These are phyloP conservation scores for Cydia pomonella DNA, from an alignment of 1,140 invertebrate species.

Conservation along the genomic window DNA sequence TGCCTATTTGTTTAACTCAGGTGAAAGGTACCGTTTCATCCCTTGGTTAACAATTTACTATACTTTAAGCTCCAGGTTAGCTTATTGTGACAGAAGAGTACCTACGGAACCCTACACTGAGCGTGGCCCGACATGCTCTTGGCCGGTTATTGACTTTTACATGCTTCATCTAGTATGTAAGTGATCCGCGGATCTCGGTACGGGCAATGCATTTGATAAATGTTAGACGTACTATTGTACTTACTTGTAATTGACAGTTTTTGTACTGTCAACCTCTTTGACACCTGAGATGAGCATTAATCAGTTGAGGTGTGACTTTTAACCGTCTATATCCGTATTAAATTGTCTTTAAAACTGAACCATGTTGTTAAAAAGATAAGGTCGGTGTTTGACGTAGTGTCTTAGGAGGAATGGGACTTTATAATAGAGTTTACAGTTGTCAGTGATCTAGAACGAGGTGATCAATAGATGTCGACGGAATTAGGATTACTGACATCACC, in stretches of 20 bases:
- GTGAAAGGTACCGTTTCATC: no score
- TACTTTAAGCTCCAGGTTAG: no score
- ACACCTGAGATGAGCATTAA: slow-evolving; percentile 73
- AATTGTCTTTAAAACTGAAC: background rate
- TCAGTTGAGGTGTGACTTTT: slow-evolving; percentile 61
- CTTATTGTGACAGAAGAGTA: no score
- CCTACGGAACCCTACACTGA: no score
- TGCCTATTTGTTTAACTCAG: no score
- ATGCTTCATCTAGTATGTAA: background rate
- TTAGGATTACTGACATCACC: slow-evolving; percentile 64
- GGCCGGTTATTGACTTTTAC: no score
- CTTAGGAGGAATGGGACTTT: background rate
- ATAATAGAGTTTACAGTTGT: slow-evolving; percentile 55
- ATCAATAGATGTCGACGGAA: slow-evolving; percentile 65
- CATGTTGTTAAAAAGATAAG: background rate
- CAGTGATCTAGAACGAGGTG: slow-evolving; percentile 51
- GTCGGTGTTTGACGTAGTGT: background rate
- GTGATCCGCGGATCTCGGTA: background rate
- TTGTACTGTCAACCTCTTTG: slow-evolving; percentile 59
- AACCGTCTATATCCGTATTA: background rate
- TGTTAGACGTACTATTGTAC: slow-evolving; percentile 58
- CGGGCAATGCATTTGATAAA: slow-evolving; percentile 56
- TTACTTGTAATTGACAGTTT: slow-evolving; percentile 64
- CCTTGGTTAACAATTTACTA: no score
- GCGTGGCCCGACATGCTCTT: no score